Base-by-base conservation (phyloP, 2,113 vertebrate genomes). In the Podarcis cretensis region DNA sequence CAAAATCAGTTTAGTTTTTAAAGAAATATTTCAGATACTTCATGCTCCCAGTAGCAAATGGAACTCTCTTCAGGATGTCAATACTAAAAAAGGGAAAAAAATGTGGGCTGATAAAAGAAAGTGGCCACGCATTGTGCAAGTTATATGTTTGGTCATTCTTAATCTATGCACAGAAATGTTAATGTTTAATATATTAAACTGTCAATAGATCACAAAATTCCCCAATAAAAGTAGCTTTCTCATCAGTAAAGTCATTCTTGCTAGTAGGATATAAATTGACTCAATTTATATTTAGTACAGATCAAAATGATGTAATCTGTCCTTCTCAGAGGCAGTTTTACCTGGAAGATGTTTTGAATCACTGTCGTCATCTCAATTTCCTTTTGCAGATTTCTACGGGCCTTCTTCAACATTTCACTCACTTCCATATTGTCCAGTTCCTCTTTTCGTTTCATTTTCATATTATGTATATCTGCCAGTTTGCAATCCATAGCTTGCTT, bases 341-440 rank as follows among this genome's bases (percentile, higher is more conserved):
- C 97, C 97, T 97, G 97, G 54, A 97, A 94, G 1, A 96, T 54
- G 23, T 95, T 91, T 76, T 97, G 96, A 92, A 97, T 80, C 81
- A 97, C 0, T 57, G 91, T 81, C 68, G 89, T 93, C 0, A 75
- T 6, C 0, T 90, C 1, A 88, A 84, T 96, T 40, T 97, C 96
- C 73, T 0, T 23, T 92, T 94, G 16, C 5, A 97, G 85, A 0
- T 30, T 86, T 9, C 16, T 0, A 43, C 2, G 5, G 12, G 94
- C 65, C 12, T 20, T 27, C 69, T 93, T 57, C 74, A 96, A 0
- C 0, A 12, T 63, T 18, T 76, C 5, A 0, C 23, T 27, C 2
- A 2, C 20, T 75, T 86, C 6, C 77, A 6, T 25, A 6, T 0
- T 54, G 8, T 35, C 3, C 90, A 89, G 2, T 80, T 93, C 21